A percentile compares a stretch with the other conserved stretches of the same genome.
These are phyloP conservation scores for Brachypteracias leptosomus DNA, from an alignment of 2,113 vertebrate species.

Conservation along the genomic window DNA sequence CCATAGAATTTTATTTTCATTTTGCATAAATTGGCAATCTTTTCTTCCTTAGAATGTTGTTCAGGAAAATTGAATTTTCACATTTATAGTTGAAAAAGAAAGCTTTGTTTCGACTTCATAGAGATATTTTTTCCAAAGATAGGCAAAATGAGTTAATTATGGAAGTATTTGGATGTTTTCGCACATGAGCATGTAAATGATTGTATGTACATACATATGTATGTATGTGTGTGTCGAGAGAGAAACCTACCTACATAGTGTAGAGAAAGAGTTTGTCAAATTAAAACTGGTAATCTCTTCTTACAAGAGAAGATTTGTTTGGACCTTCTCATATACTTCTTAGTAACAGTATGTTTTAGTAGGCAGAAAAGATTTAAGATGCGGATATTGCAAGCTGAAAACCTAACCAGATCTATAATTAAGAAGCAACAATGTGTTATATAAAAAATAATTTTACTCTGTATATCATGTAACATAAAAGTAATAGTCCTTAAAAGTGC, in stretches of 20 bases:
- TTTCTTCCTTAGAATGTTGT: not conserved
- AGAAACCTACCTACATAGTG: not conserved
- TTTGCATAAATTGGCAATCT: not conserved
- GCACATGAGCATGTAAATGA: not conserved
- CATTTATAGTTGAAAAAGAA: not conserved
- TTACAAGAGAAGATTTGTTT: not conserved
- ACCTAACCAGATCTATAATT: not conserved
- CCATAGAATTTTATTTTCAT: not conserved
- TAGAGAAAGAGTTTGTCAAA: not conserved
- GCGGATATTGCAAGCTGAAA: not conserved
- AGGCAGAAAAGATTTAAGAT: not conserved
- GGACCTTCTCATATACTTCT: not conserved
- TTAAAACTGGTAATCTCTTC: not conserved
- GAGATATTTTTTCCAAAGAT: not conserved
- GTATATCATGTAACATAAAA: not conserved
- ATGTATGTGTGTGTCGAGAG: not conserved
- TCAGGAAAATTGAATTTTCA: not conserved
- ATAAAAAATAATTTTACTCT: not conserved
- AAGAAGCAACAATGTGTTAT: not conserved
- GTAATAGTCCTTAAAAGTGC: not conserved
- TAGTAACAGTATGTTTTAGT: not conserved
- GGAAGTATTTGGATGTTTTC: not conserved
- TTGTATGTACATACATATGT: not conserved
- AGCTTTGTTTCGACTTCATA: not conserved
- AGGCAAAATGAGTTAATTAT: not conserved